A percentile compares a stretch with the other conserved stretches of the same genome.
Evolutionary conservation across 1,140 invertebrate species (phyloP).

Genomic region (Drosophila baimaii): DNA sequence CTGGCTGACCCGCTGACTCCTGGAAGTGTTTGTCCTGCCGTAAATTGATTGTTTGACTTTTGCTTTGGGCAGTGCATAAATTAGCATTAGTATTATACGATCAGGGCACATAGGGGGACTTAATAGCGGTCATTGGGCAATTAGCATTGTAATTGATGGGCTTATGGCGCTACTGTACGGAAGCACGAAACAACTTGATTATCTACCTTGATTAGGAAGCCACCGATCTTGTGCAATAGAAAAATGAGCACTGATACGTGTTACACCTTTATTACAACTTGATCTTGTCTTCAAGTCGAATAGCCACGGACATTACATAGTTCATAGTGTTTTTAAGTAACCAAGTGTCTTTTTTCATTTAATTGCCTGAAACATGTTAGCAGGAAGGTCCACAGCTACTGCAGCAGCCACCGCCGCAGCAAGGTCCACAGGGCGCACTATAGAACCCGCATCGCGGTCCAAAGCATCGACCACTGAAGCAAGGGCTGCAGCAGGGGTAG

Average conservation of each 20-base stretch:
- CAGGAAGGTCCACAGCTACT: slow-evolving; percentile 47
- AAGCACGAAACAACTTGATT: not conserved
- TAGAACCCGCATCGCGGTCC: slow-evolving; percentile 37
- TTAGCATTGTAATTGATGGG: slow-evolving; percentile 69
- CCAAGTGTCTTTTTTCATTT: not conserved
- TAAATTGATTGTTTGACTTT: slow-evolving; percentile 72
- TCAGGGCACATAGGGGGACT: slow-evolving; percentile 14
- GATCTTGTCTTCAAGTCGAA: slow-evolving; percentile 20
- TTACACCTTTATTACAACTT: slow-evolving; percentile 18
- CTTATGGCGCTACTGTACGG: not conserved
- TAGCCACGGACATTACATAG: not conserved
- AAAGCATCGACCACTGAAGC: slow-evolving; percentile 43
- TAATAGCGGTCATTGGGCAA: slow-evolving; percentile 52
- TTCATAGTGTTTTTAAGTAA: not conserved
- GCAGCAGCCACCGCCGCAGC: slow-evolving; percentile 44
- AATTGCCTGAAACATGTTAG: not conserved
- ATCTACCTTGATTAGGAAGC: not conserved
- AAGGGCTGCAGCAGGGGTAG: slow-evolving; percentile 47
- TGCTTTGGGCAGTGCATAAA: slow-evolving; percentile 76
- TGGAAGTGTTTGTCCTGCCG: slow-evolving; percentile 55
- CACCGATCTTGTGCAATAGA: not conserved
- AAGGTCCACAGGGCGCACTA: slow-evolving; percentile 31
- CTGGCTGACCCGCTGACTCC: slow-evolving; percentile 51
- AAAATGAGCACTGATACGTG: not conserved
- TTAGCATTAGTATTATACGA: slow-evolving; percentile 53